Conservation (phyloP, 1,140 invertebrate genomes). For the Drosophila ananassae region DNA sequence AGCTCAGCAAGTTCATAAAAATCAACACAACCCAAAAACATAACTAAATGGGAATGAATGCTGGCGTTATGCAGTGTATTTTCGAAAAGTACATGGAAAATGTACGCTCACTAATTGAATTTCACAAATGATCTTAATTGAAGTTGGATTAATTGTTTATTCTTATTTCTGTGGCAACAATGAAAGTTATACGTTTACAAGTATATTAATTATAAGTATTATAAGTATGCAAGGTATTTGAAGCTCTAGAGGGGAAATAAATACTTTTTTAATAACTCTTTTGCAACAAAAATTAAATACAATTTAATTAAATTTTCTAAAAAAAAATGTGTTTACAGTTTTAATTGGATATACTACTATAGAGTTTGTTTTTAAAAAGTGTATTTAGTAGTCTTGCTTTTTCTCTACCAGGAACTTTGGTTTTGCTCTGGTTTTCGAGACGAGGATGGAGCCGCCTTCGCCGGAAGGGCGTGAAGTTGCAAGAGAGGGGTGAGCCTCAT, state of each 20-base stretch:
- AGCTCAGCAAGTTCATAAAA: conserved; percentile 57
- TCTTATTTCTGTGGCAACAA: background rate
- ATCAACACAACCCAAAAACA: conserved; percentile 27
- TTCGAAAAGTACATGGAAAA: conserved; percentile 8
- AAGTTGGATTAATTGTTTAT: background rate
- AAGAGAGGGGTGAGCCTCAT: conserved; percentile 47
- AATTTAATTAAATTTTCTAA: too few relatives aligned
- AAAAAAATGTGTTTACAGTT: background rate
- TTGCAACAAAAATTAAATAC: too few relatives aligned
- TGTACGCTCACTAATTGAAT: conserved; percentile 6
- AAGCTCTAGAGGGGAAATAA: too few relatives aligned
- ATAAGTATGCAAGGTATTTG: background rate
- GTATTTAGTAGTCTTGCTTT: background rate
- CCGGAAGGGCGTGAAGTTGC: conserved; percentile 17
- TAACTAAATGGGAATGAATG: conserved; percentile 46
- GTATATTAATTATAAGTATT: too few relatives aligned
- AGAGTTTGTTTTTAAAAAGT: background rate
- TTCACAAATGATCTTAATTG: background rate
- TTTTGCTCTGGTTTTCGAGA: conserved; percentile 17
- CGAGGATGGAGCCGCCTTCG: background rate
- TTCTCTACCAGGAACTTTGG: background rate
- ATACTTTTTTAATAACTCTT: too few relatives aligned
- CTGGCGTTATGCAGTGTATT: conserved; percentile 20
- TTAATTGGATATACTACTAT: background rate
- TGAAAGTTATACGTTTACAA: background rate